phyloP scores from a whole-genome alignment of 2,888 invertebrate genomes.

The Nomada goodeniana region DNA sequence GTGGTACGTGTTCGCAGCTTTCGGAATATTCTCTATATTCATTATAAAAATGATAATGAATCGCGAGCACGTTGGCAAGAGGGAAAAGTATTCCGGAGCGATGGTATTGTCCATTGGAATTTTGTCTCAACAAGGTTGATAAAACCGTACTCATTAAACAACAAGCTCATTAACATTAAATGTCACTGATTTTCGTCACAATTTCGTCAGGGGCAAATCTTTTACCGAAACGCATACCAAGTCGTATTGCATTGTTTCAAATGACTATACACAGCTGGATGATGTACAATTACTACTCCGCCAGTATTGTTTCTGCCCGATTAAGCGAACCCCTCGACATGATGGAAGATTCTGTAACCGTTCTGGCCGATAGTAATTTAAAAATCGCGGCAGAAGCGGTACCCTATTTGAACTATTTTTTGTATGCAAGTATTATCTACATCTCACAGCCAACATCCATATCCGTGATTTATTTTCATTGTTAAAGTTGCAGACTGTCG shows the following conservation, averaged over 20 bases:
- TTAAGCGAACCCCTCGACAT: constrained; percentile 78
- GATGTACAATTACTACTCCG: constrained; percentile 80
- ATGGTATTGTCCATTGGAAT: constrained; percentile 72
- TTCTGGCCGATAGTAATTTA: constrained; percentile 73
- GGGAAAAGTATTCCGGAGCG: constrained; percentile 66
- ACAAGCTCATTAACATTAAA: neutral
- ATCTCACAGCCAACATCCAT: no score
- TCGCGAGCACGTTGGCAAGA: constrained; percentile 51
- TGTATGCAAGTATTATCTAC: constrained; percentile 64
- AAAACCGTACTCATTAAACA: neutral
- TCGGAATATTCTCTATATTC: constrained; percentile 65
- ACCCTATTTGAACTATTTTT: constrained; percentile 71
- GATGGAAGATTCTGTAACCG: constrained; percentile 79
- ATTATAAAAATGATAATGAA: constrained; percentile 62
- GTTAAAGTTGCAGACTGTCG: no score
- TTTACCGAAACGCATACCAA: constrained; percentile 70
- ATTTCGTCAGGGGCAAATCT: constrained; percentile 72
- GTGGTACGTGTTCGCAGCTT: constrained; percentile 67
- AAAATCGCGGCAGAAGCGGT: constrained; percentile 75
- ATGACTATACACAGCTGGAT: constrained; percentile 76
- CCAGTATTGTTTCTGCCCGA: constrained; percentile 78
- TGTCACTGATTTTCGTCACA: constrained; percentile 1
- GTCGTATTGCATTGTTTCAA: constrained; percentile 75
- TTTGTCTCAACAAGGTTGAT: constrained; percentile 74
- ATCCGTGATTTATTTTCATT: no score